phyloP scores from a whole-genome alignment of 1,140 invertebrate species.

The Macrocentrus cingulum region DNA sequence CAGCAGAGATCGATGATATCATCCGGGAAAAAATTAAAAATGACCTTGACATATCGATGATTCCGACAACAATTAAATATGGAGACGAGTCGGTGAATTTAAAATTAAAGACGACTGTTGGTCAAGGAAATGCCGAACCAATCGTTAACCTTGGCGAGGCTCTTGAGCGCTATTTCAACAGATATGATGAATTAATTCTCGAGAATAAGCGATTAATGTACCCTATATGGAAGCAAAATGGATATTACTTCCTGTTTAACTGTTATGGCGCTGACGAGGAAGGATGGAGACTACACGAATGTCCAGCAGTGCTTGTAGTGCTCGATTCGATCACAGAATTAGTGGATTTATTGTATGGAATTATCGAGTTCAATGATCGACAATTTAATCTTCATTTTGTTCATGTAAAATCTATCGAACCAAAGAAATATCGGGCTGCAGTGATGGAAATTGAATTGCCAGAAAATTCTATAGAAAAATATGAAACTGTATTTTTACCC shows the following conservation, averaged over 20 bases:
- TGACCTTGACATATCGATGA: slow-evolving; percentile 40
- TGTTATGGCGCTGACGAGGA: slow-evolving; percentile 46
- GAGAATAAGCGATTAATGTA: slow-evolving; percentile 48
- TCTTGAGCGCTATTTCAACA: slow-evolving; percentile 43
- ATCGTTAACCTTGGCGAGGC: slow-evolving; percentile 47
- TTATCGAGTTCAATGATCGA: slow-evolving; percentile 44
- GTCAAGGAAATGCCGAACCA: slow-evolving; percentile 37
- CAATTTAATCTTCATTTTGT: slow-evolving; percentile 42
- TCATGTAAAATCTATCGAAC: slow-evolving; percentile 34
- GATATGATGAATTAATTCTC: slow-evolving; percentile 39
- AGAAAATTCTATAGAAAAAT: slow-evolving; percentile 31
- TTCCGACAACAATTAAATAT: slow-evolving; percentile 42
- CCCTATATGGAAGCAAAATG: slow-evolving; percentile 39
- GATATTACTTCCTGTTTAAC: slow-evolving; percentile 46
- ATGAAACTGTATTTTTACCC: slow-evolving; percentile 43
- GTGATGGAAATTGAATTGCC: slow-evolving; percentile 21
- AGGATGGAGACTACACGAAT: slow-evolving; percentile 37
- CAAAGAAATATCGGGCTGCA: slow-evolving; percentile 30
- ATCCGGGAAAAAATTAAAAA: slow-evolving; percentile 30
- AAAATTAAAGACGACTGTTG: slow-evolving; percentile 31
- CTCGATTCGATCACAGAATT: slow-evolving; percentile 41
- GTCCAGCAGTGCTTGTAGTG: slow-evolving; percentile 39
- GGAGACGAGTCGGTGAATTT: slow-evolving; percentile 33
- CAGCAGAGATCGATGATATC: slow-evolving; percentile 14
- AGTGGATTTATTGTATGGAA: slow-evolving; percentile 36